Evolutionary conservation across 2,113 vertebrate species (phyloP).

Genomic region (Solenodon paradoxus): DNA sequence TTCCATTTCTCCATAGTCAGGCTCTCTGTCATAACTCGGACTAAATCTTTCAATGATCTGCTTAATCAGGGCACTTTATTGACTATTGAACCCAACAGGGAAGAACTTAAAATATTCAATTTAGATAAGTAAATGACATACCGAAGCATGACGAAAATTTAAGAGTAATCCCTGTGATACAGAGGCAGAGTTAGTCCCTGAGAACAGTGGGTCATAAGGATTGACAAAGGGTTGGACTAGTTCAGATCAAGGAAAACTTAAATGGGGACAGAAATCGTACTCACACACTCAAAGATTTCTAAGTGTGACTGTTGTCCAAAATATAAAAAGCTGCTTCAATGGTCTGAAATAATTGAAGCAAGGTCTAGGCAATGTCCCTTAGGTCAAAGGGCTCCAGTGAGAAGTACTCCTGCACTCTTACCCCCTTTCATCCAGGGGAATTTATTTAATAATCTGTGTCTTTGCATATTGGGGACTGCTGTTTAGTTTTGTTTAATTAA

Average conservation of each 20-base stretch:
- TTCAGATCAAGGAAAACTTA: not conserved
- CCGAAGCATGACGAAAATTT: not conserved
- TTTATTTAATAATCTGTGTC: not conserved
- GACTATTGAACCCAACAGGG: not conserved
- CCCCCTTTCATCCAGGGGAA: not conserved
- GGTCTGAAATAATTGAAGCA: not conserved
- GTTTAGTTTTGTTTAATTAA: not conserved
- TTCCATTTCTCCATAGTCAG: fast-evolving
- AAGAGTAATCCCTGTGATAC: not conserved
- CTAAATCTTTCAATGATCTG: not conserved
- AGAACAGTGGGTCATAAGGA: not conserved
- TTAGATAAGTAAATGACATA: not conserved
- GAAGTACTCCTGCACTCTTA: not conserved
- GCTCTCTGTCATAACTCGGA: not conserved
- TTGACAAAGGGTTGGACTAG: not conserved
- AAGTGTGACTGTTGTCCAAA: not conserved
- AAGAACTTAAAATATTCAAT: not conserved
- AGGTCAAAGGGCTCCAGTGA: not conserved
- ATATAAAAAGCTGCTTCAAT: not conserved
- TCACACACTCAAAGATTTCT: not conserved
- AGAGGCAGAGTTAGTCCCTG: not conserved
- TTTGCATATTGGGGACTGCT: not conserved
- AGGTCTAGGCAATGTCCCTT: not conserved
- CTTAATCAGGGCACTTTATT: not conserved
- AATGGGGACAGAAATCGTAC: not conserved